These are phyloP conservation scores for Bhutanitis thaidina DNA, from an alignment of 2,888 invertebrate genomes.

Conservation along the genomic window DNA sequence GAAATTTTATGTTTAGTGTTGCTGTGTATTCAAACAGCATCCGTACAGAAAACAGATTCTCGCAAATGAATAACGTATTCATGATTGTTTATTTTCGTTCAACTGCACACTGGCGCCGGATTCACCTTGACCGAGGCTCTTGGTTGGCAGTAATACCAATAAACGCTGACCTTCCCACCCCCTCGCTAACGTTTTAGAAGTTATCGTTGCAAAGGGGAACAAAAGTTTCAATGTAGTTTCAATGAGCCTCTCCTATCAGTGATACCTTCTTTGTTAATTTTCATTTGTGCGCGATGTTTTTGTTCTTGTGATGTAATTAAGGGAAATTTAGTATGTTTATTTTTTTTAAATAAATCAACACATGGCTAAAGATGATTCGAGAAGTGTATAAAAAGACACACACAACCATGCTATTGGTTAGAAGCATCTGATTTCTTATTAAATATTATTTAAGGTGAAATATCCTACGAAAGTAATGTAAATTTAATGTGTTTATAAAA, in stretches of 20 bases:
- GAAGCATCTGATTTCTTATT: no score
- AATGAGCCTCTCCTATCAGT: conserved; percentile 9
- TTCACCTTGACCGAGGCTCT: conserved; percentile 64
- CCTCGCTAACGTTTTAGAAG: conserved; percentile 20
- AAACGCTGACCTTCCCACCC: conserved; percentile 47
- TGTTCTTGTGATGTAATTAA: no score
- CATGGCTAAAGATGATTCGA: no score
- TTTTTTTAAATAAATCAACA: no score
- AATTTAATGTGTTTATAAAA: conserved; percentile 19
- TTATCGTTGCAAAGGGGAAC: neutral
- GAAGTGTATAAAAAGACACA: no score
- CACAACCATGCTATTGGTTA: no score
- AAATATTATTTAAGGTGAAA: no score
- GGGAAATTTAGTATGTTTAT: no score
- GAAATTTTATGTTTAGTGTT: no score
- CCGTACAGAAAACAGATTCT: conserved; percentile 41
- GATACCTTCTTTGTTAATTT: neutral
- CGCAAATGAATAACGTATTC: conserved; percentile 42
- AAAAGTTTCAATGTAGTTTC: neutral
- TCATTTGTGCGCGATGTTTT: neutral
- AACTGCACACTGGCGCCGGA: conserved; percentile 48
- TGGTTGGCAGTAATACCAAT: conserved; percentile 46
- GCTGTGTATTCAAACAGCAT: conserved; percentile 24
- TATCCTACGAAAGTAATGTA: conserved; percentile 9
- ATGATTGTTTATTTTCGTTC: conserved; percentile 53